Base-by-base conservation (phyloP, 1,140 invertebrate genomes). In the Coenobita brevimanus region DNA sequence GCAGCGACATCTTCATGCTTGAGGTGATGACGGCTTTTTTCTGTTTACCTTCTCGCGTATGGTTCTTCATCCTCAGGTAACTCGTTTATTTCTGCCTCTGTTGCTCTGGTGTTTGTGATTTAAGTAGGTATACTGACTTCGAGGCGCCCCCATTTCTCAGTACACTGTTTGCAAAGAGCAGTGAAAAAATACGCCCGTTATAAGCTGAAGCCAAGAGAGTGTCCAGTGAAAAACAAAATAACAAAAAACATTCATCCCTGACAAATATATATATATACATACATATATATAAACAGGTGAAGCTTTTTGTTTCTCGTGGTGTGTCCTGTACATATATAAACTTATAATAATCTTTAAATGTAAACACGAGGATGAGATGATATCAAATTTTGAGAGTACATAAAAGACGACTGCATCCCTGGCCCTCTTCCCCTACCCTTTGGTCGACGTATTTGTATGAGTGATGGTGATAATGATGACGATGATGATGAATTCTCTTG, bases 311-410 rank as follows among this genome's bases (percentile, higher is more conserved):
- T 50, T 50, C 46, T 50, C 46, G 46, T 50, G 46, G 17, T 50
- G 46, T 50, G 46, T 50, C 46, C 46, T 50, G 46, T 50, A 50
- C 46, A 50, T 50, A 50, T 50, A 50, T 50, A 50, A 50, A 50
- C 46, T 50, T 50, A 50, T 50, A 50, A 50, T 50, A 50, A 50
- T 50, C 46, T 50, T 50, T 50, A 50, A 79, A 54, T 87, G 85
- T 87, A 87, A 87, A 71, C 85, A 87, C 85, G 46, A 80, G 85
- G 67, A 87, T 50, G 85, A 87, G 85, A 69, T 87, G 85, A 87
- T 87, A 87, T 87, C 76, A 87, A 87, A 87, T 79, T 87, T 87
- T 80, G 62, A 87, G 33, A 41, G 46, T 87, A 81, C 41, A 73
- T 85, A 62, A 76, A 85, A 76, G 38, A 43, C 38, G 43, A 24